Conservation (phyloP, 1,140 invertebrate genomes). For the Trinorchestia longiramus region DNA sequence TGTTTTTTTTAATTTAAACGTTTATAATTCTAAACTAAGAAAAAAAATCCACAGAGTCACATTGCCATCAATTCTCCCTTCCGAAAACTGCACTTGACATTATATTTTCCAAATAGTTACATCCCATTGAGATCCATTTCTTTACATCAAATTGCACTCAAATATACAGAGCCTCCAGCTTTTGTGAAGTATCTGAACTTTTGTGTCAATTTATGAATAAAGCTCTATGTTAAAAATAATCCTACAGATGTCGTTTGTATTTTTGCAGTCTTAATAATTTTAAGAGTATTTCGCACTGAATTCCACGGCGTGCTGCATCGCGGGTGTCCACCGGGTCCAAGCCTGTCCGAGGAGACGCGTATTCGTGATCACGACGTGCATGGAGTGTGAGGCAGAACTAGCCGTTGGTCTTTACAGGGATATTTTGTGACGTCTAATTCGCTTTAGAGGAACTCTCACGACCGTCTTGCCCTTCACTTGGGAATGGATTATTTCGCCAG, state of each 20-base stretch:
- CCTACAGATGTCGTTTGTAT: neutral
- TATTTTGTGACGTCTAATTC: neutral
- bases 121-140: too few species aligned
- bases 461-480: neutral
- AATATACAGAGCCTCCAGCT: neutral
- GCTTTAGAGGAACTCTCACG: constrained; percentile 21
- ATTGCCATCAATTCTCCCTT: neutral
- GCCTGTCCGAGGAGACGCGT: neutral
- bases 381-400: neutral
- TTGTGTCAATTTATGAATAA: neutral
- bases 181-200: neutral
- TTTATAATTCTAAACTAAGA: neutral
- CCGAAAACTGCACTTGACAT: neutral
- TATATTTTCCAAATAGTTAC: neutral
- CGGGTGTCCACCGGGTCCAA: neutral
- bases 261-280: neutral
- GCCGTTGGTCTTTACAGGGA: neutral
- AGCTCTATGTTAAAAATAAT: neutral
- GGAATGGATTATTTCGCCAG: neutral
- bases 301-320: neutral
- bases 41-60: neutral
- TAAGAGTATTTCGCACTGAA: neutral
- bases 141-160: neutral
- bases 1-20: neutral
- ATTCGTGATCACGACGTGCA: too few species aligned